Percentiles rank a stretch among this genome's conserved stretches.
phyloP scores from a whole-genome alignment of 2,113 vertebrate genomes.

The Columba livia region DNA sequence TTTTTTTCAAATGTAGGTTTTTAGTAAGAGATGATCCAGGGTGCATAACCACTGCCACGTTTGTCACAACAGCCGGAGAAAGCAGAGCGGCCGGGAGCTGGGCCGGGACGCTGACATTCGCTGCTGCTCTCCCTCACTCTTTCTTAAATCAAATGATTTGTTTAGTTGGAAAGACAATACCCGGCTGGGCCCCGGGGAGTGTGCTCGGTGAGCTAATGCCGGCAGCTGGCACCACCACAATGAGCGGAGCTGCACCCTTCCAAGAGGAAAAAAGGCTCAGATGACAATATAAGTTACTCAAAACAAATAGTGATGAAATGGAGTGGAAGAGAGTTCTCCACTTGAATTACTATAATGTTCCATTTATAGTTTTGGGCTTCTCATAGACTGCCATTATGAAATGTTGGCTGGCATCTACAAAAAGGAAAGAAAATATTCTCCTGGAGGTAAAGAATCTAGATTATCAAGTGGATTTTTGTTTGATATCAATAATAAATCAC shows the following conservation, averaged over 20 bases:
- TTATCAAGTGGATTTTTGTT: conserved; percentile 56
- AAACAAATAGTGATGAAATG: conserved; percentile 45
- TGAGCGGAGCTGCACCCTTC: conserved; percentile 40
- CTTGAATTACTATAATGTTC: conserved; percentile 6
- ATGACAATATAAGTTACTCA: conserved; percentile 45
- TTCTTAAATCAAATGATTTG: conserved; percentile 49
- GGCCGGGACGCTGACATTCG: neutral
- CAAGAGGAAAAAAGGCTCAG: conserved; percentile 42
- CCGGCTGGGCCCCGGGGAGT: neutral
- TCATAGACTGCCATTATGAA: neutral
- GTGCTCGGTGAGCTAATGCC: neutral
- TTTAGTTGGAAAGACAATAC: conserved; percentile 61
- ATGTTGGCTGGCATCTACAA: conserved; percentile 14
- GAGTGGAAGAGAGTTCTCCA: conserved; percentile 17
- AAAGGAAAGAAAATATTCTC: conserved; percentile 49
- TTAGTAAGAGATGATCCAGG: neutral
- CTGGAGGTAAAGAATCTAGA: conserved; percentile 5
- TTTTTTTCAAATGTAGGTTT: neutral
- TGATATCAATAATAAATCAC: conserved; percentile 57
- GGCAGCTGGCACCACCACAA: conserved; percentile 51
- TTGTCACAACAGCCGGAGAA: neutral
- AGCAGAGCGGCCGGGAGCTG: neutral
- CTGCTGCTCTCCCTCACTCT: neutral
- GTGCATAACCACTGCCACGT: accelerated
- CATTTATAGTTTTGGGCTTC: conserved; percentile 17